Conservation (phyloP, 2,888 invertebrate species). For the Spodoptera littoralis region DNA sequence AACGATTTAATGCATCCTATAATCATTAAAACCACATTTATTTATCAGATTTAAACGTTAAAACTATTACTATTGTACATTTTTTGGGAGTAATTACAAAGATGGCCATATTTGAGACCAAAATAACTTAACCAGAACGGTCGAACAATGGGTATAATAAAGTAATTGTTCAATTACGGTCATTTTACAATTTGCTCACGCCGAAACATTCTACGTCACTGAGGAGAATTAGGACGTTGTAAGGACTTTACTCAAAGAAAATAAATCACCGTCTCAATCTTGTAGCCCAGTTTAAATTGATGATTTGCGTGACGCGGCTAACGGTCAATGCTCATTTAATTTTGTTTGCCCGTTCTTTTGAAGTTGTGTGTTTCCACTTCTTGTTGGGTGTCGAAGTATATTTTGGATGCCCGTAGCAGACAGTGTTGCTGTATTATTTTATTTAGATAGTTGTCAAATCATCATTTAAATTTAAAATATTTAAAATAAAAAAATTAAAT, state of each 20-base stretch:
- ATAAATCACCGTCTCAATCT: conserved; percentile 43
- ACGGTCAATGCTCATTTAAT: conserved; percentile 55
- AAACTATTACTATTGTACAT: too few species aligned
- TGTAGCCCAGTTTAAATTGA: conserved; percentile 70
- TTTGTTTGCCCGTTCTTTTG: conserved; percentile 58
- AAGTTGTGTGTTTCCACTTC: conserved; percentile 20
- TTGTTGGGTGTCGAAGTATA: background rate
- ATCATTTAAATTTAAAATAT: too few species aligned
- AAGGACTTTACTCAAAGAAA: conserved; percentile 33
- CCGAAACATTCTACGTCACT: conserved; percentile 1
- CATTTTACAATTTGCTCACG: background rate
- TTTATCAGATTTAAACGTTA: too few species aligned
- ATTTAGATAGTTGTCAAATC: too few species aligned
- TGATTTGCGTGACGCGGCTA: conserved; percentile 76
- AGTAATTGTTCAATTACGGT: conserved; percentile 2
- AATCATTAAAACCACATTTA: too few species aligned
- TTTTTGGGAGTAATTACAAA: background rate
- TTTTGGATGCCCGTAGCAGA: too few species aligned
- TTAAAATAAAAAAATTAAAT: too few species aligned
- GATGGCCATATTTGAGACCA: too few species aligned
- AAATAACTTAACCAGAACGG: too few species aligned
- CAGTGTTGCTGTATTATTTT: too few species aligned
- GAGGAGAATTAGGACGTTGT: conserved; percentile 25
- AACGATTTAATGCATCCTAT: too few species aligned
- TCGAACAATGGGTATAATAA: background rate